Base-by-base conservation (phyloP, 1,140 invertebrate genomes). In the Oryctes rhinoceros region DNA sequence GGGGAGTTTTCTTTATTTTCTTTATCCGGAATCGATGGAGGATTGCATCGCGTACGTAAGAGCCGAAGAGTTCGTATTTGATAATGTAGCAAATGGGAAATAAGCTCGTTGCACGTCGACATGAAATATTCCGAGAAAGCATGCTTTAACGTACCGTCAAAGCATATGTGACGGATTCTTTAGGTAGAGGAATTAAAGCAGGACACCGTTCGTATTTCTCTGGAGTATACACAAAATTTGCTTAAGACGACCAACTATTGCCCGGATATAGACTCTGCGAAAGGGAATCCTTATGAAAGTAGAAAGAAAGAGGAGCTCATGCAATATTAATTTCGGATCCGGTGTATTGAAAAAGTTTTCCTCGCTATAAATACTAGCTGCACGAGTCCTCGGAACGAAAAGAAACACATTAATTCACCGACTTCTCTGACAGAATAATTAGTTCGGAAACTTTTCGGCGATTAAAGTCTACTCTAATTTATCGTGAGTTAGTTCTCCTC, bases 401-500 rank as follows among this genome's bases (percentile, higher is more conserved):
- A 71, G 65, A 71, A 71, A 71, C 20, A 71, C 65, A 71, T 71
- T 71, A 71, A 71, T 71, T 71, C 20, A 71, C 65, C 20, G 65
- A 35, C 24, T 71, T 71, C 65, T 35, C 65, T 24, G 24, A 71
- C 65, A 71, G 24, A 24, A 71, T 71, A 71, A 71, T 71, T 71
- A 71, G 65, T 71, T 71, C 37, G 24, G n/a, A 71, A 71, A 71
- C 65, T 71, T 71, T 71, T 37, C 24, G 7, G 35, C 65, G 65
- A 71, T 71, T 71, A 71, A 71, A 71, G 65, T 71, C 20, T 71
- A 71, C 65, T 71, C 24, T 71, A 71, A 71, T 71, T 71, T 71
- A 71, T 71, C 20, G 20, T n/a, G 53, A 59, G 53, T 59, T 59
- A 59, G 4, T 59, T 59, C n/a, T 59, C 15, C 13, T n/a, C 3